phyloP scores from a whole-genome alignment of 2,888 invertebrate genomes.

The Tubulanus polymorphus region DNA sequence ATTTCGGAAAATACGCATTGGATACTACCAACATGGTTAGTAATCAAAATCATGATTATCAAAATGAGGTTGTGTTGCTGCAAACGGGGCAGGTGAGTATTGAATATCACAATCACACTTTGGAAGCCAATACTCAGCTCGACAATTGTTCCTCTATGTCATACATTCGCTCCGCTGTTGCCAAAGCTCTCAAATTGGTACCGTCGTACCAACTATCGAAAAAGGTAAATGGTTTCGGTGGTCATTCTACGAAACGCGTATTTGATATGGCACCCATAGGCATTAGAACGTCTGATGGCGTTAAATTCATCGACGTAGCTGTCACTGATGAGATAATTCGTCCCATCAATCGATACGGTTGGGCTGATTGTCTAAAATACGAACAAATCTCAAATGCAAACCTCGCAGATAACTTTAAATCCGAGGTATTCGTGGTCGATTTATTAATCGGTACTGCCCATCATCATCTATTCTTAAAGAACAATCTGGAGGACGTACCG shows the following conservation, averaged over 20 bases:
- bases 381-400: not conserved
- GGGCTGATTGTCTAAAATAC: not conserved
- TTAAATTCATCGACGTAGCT: not conserved
- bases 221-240: not conserved
- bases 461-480: not conserved
- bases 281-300: not conserved
- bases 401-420: not conserved
- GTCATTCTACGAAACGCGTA: not conserved
- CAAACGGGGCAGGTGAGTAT: not conserved
- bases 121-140: not conserved
- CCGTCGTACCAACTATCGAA: not conserved
- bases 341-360: not conserved
- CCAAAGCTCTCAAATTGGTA: not conserved
- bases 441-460: not conserved
- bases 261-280: not conserved
- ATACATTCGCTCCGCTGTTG: not conserved
- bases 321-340: not conserved
- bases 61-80: not conserved
- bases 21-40: too few species aligned
- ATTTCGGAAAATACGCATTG: too few species aligned
- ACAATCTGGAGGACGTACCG: not conserved
- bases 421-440: not conserved
- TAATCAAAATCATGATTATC: too few species aligned
- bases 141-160: not conserved
- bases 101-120: too few species aligned